A percentile compares a stretch with the other conserved stretches of the same genome.
Evolutionary conservation across 2,888 invertebrate species (phyloP).

Genomic region (Linnaemya tessellans): DNA sequence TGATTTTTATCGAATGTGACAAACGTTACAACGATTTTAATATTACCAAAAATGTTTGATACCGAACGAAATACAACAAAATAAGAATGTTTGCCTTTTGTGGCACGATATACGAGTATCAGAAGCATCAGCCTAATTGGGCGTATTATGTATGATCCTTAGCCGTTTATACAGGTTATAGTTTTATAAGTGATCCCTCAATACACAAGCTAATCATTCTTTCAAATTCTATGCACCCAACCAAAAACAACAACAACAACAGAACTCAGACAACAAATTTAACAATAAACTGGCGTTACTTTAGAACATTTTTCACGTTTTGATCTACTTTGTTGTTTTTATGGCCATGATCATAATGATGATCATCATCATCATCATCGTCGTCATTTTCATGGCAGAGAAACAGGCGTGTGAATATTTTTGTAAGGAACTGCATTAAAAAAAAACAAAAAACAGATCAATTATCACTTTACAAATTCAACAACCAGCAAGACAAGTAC

Average conservation of each 20-base stretch:
- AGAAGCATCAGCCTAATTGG: constrained; percentile 83
- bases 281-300: constrained; percentile 63
- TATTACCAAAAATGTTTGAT: not conserved
- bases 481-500: constrained; percentile 36
- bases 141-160: constrained; percentile 77
- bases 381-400: not conserved
- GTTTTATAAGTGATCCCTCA: constrained; percentile 74
- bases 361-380: constrained; percentile 9
- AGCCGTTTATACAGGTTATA: constrained; percentile 73
- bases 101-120: constrained; percentile 75
- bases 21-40: constrained; percentile 5
- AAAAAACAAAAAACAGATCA: constrained; percentile 56
- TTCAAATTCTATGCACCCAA: constrained; percentile 23
- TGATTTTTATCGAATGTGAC: constrained; percentile 1
- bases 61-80: constrained; percentile 1
- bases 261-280: constrained; percentile 54
- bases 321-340: constrained; percentile 59
- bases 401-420: constrained; percentile 70
- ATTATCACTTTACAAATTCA: constrained; percentile 65
- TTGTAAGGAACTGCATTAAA: constrained; percentile 32
- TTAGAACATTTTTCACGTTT: constrained; percentile 43
- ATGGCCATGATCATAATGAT: constrained; percentile 39
- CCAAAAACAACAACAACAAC: constrained; percentile 8
- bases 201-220: constrained; percentile 50
- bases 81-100: constrained; percentile 24